These are phyloP conservation scores for Atherix ibis DNA, from an alignment of 2,888 invertebrate genomes.

Conservation along the genomic window DNA sequence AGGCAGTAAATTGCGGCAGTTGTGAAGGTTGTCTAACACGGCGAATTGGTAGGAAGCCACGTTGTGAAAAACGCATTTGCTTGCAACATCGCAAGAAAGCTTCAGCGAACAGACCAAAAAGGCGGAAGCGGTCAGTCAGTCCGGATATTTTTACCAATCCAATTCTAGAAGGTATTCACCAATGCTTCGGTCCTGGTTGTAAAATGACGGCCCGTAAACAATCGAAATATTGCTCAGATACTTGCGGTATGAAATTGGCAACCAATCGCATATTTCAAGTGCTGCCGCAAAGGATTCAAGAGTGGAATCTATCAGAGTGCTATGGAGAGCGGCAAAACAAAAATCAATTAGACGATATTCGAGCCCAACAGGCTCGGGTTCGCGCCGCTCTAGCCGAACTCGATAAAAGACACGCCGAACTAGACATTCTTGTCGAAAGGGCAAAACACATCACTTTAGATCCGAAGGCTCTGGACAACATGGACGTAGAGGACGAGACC, in stretches of 20 bases:
- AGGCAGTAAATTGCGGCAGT: constrained; percentile 26
- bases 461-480: constrained; percentile 39
- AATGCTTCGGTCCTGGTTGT: constrained; percentile 89
- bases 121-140: constrained; percentile 22
- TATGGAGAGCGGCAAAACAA: constrained; percentile 72
- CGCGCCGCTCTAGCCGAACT: constrained; percentile 62
- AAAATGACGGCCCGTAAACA: constrained; percentile 54
- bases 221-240: constrained; percentile 88
- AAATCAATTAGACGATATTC: constrained; percentile 51
- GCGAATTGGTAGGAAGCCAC: constrained; percentile 30
- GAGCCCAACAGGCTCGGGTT: constrained; percentile 64
- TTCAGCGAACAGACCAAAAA: constrained; percentile 18
- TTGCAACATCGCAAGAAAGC: constrained; percentile 20
- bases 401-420: constrained; percentile 57
- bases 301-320: constrained; percentile 79
- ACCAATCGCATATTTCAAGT: constrained; percentile 70
- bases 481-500: constrained; percentile 46
- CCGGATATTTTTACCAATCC: constrained; percentile 29
- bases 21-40: constrained; percentile 28
- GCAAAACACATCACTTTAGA: constrained; percentile 58
- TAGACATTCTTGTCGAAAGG: constrained; percentile 66
- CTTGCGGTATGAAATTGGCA: constrained; percentile 81
- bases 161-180: constrained; percentile 48
- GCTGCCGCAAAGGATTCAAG: constrained; percentile 79
- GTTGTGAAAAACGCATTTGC: constrained; percentile 38